phyloP scores from a whole-genome alignment of 2,113 vertebrate species.

The Cavia aperea region DNA sequence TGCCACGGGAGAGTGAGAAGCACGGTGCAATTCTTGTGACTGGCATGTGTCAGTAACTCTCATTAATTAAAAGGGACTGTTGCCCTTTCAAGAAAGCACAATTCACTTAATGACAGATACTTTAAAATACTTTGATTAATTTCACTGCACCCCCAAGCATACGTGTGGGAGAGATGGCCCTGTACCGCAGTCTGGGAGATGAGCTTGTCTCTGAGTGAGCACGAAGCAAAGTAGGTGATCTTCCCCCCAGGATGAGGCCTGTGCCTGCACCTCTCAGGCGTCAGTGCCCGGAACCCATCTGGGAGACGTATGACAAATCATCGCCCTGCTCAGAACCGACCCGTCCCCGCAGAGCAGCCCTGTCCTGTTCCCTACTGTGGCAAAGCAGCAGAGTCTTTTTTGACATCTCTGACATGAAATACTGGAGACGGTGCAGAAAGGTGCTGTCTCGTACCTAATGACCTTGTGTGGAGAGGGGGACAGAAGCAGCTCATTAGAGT shows the following conservation, averaged over 20 bases:
- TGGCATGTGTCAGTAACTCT: neutral
- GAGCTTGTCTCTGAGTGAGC: neutral
- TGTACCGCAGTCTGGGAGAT: fast-evolving
- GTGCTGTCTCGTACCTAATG: slow-evolving; percentile 50
- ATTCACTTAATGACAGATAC: slow-evolving; percentile 19
- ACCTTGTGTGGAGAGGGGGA: slow-evolving; percentile 40
- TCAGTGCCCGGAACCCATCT: neutral
- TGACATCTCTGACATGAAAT: slow-evolving; percentile 49
- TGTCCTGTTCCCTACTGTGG: neutral
- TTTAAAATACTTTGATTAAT: slow-evolving; percentile 20
- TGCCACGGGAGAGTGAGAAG: fast-evolving
- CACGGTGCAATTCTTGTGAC: neutral
- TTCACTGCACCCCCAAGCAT: neutral
- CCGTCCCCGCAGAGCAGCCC: neutral
- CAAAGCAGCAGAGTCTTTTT: slow-evolving; percentile 8
- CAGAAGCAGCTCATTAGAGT: slow-evolving; percentile 62
- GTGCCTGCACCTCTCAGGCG: fast-evolving
- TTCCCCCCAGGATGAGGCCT: neutral
- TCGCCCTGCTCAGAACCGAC: neutral
- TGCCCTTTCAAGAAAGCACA: slow-evolving; percentile 2
- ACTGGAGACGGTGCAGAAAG: slow-evolving; percentile 32
- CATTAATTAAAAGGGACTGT: slow-evolving; percentile 47
- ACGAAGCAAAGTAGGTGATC: neutral
- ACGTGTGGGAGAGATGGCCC: fast-evolving
- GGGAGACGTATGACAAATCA: fast-evolving